Evolutionary conservation across 2,113 vertebrate genomes (phyloP).

Genomic region (Sapayoa aenigma): DNA sequence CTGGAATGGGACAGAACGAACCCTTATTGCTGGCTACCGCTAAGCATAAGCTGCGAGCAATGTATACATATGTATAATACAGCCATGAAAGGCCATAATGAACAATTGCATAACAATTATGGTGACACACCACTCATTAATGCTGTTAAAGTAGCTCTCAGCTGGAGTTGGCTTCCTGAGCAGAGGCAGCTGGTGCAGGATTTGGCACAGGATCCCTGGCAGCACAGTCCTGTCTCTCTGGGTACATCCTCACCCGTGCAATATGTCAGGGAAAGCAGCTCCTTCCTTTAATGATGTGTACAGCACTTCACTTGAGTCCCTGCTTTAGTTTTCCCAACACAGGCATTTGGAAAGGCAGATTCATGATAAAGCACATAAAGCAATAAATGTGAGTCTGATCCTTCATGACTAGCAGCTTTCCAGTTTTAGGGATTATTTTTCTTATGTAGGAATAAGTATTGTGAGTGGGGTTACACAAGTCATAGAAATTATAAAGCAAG

Average conservation of each 20-base stretch:
- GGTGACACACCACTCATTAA: not conserved
- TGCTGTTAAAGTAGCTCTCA: not conserved
- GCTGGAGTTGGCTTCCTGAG: accelerated
- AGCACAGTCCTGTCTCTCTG: not conserved
- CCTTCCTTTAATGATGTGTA: not conserved
- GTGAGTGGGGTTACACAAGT: not conserved
- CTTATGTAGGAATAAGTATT: not conserved
- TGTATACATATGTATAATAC: accelerated
- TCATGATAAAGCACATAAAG: not conserved
- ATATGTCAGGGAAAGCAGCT: not conserved
- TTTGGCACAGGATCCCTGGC: not conserved
- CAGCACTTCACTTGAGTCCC: accelerated
- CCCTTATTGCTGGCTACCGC: not conserved
- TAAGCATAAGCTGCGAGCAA: not conserved
- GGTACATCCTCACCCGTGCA: accelerated
- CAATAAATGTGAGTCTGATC: not conserved
- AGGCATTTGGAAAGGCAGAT: not conserved
- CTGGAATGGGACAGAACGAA: not conserved
- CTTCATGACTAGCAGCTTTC: not conserved
- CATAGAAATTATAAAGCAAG: not conserved
- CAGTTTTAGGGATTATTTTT: not conserved
- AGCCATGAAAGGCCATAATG: not conserved
- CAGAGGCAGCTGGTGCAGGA: not conserved
- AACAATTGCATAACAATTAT: accelerated
- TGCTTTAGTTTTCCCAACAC: not conserved